phyloP scores from a whole-genome alignment of 2,888 invertebrate genomes.

The Andricus curvator region DNA sequence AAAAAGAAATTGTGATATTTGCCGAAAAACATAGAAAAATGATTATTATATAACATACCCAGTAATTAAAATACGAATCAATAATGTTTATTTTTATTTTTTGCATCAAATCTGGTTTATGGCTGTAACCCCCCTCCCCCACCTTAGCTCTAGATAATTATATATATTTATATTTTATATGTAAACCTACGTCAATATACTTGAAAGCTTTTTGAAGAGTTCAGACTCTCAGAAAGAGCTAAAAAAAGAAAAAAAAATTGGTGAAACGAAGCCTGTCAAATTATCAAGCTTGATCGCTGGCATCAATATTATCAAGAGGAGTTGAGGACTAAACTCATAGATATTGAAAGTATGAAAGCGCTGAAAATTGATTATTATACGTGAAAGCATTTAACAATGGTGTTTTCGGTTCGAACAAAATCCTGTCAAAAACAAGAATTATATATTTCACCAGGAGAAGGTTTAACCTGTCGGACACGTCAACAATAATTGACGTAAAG shows the following conservation, averaged over 20 bases:
- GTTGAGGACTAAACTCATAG: background rate
- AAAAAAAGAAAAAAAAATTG: background rate
- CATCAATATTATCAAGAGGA: background rate
- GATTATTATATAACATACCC: no score
- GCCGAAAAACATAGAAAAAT: no score
- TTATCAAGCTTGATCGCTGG: background rate
- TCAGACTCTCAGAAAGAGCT: background rate
- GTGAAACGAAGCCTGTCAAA: background rate
- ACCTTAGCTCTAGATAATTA: background rate
- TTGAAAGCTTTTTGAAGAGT: background rate
- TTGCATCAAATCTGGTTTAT: background rate
- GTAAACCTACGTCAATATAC: background rate
- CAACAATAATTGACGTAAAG: no score
- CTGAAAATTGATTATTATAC: constrained; percentile 21
- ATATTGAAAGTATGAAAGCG: constrained; percentile 12
- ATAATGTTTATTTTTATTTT: background rate
- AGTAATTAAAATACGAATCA: no score
- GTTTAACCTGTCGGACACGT: no score
- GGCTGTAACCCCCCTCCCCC: no score
- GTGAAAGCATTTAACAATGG: constrained; percentile 4
- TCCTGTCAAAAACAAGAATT: no score
- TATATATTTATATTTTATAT: background rate
- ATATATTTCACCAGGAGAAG: no score
- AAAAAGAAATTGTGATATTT: no score
- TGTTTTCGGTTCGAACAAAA: background rate